These are phyloP conservation scores for Melieria omissa DNA, from an alignment of 2,888 invertebrate genomes.

Conservation along the genomic window DNA sequence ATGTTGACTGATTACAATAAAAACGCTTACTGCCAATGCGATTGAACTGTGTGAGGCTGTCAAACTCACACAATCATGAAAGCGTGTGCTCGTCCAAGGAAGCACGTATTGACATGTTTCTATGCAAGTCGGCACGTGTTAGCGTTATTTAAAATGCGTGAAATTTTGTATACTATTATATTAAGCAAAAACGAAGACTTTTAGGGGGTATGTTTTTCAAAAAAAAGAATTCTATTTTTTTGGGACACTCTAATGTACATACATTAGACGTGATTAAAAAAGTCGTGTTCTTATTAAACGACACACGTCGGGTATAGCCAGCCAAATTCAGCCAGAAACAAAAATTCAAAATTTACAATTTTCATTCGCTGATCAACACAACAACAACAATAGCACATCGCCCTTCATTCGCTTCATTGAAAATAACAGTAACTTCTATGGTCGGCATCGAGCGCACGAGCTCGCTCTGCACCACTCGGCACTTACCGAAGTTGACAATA, in stretches of 20 bases:
- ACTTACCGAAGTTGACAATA: too few species aligned
- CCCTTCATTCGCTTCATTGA: too few species aligned
- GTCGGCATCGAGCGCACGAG: too few species aligned
- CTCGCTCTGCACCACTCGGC: too few species aligned
- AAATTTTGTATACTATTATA: background rate
- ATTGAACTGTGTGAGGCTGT: background rate
- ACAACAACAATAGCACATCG: too few species aligned
- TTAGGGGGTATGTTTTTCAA: background rate
- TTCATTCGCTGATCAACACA: too few species aligned
- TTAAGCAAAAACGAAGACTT: conserved; percentile 8
- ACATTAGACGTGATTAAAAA: too few species aligned
- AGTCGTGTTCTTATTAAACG: too few species aligned
- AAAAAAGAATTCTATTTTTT: conserved; percentile 12
- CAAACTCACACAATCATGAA: background rate
- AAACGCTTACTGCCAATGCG: background rate
- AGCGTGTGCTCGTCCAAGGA: background rate
- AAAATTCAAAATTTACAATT: too few species aligned
- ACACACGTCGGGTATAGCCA: too few species aligned
- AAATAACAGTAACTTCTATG: too few species aligned
- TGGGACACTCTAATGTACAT: conserved; percentile 13
- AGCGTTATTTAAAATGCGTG: background rate
- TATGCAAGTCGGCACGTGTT: conserved; percentile 5
- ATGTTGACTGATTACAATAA: background rate
- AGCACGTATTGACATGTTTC: conserved; percentile 7
- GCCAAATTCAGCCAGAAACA: too few species aligned